phyloP scores from a whole-genome alignment of 2,888 invertebrate species.

The Troides oblongomaculatus region DNA sequence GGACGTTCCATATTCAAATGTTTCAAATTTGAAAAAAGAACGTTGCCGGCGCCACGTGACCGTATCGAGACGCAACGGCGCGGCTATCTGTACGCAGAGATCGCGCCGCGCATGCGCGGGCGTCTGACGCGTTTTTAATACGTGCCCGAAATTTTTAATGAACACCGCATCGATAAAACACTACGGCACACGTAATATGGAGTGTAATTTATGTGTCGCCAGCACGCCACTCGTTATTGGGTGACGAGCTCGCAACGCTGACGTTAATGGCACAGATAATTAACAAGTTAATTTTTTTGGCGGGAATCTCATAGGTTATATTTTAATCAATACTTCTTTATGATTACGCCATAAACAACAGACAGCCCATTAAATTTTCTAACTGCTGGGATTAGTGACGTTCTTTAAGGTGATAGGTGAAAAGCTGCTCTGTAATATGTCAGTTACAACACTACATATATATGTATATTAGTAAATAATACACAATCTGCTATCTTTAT shows the following conservation, averaged over 20 bases:
- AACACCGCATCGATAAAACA: constrained; percentile 40
- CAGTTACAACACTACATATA: no score
- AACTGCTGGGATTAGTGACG: no score
- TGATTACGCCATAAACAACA: no score
- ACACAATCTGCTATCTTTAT: no score
- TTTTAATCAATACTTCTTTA: no score
- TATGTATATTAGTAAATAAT: no score
- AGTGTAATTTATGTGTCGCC: constrained; percentile 35
- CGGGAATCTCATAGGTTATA: background rate
- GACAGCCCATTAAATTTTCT: no score
- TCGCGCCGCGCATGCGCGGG: constrained; percentile 42
- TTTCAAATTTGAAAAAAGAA: no score
- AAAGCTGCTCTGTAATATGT: no score
- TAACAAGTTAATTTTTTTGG: background rate
- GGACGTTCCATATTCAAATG: no score
- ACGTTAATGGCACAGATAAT: constrained; percentile 7
- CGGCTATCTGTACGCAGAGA: constrained; percentile 58
- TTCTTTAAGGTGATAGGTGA: no score
- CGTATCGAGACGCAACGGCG: constrained; percentile 49
- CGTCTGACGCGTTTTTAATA: constrained; percentile 34
- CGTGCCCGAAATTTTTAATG: constrained; percentile 46
- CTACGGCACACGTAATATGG: constrained; percentile 44
- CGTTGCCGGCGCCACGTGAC: background rate
- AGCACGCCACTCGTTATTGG: constrained; percentile 31
- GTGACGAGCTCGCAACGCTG: background rate